phyloP scores from a whole-genome alignment of 2,888 invertebrate species.

The Drosophila kuntzei region DNA sequence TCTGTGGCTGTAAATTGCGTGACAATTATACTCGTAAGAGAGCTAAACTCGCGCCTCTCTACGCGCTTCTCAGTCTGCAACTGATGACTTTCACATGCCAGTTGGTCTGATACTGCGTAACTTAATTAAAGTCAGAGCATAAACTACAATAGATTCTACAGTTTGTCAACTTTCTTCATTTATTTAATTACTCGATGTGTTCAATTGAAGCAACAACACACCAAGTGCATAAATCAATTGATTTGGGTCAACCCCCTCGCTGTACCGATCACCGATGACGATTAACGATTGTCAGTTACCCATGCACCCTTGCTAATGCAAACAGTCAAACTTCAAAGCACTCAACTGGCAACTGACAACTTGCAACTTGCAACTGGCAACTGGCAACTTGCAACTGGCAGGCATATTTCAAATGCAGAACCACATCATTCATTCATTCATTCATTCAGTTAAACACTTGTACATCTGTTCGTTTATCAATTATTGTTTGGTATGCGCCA shows the following conservation, averaged over 20 bases:
- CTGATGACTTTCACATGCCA: conserved; percentile 51
- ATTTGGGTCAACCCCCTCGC: conserved; percentile 52
- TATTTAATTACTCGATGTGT: conserved; percentile 76
- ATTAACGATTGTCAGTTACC: conserved; percentile 17
- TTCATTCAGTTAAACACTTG: conserved; percentile 76
- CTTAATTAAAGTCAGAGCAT: conserved; percentile 63
- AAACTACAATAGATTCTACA: conserved; percentile 21
- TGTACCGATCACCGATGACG: conserved; percentile 13
- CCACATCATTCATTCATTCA: conserved; percentile 64
- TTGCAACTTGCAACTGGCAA: conserved; percentile 5
- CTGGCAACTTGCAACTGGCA: background rate
- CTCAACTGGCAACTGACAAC: conserved; percentile 27
- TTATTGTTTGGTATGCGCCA: conserved; percentile 67
- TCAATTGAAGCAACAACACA: conserved; percentile 60
- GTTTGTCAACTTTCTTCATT: conserved; percentile 66
- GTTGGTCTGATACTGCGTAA: conserved; percentile 52
- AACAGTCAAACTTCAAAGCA: conserved; percentile 39
- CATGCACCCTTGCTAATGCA: conserved; percentile 38
- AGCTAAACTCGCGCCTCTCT: conserved; percentile 20
- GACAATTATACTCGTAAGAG: conserved; percentile 42
- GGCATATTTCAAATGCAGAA: conserved; percentile 35
- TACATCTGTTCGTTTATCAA: conserved; percentile 80
- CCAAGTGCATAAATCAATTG: conserved; percentile 76
- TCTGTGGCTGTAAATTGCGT: conserved; percentile 33
- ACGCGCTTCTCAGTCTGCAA: conserved; percentile 28